Conservation (phyloP, 2,888 invertebrate species). For the Mermis nigrescens region DNA sequence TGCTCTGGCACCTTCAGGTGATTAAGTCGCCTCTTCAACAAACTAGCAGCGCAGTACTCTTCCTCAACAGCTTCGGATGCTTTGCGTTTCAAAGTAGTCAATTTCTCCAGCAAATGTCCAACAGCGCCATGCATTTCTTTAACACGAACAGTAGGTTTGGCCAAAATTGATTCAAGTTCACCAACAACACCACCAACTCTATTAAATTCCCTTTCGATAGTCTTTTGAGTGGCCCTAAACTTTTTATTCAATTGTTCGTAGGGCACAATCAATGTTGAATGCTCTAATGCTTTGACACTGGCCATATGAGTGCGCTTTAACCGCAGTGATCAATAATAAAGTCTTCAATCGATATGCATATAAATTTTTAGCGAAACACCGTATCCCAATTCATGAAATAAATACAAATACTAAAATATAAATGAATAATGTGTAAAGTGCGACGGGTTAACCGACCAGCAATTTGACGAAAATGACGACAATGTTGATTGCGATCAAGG, state of each 20-base stretch:
- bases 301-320: conserved; percentile 51
- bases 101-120: conserved; percentile 67
- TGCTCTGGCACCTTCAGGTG: conserved; percentile 55
- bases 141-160: not conserved
- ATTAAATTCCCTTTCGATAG: conserved; percentile 54
- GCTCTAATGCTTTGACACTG: conserved; percentile 79
- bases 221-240: conserved; percentile 81
- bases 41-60: conserved; percentile 68
- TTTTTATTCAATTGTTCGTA: conserved; percentile 93
- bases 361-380: no score
- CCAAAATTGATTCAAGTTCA: conserved; percentile 28
- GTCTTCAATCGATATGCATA: no score
- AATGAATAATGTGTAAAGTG: not conserved
- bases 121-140: conserved; percentile 51
- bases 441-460: conserved; percentile 51
- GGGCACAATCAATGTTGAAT: conserved; percentile 87
- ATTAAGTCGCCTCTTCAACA: conserved; percentile 73
- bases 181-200: conserved; percentile 36
- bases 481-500: conserved; percentile 71
- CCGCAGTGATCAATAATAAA: not conserved
- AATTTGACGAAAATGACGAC: conserved; percentile 67
- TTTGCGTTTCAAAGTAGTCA: conserved; percentile 73
- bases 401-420: not conserved
- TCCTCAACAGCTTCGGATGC: conserved; percentile 80
- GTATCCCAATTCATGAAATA: no score